These are phyloP conservation scores for Pseudorasbora parva DNA, from an alignment of 2,113 vertebrate species.

Conservation along the genomic window DNA sequence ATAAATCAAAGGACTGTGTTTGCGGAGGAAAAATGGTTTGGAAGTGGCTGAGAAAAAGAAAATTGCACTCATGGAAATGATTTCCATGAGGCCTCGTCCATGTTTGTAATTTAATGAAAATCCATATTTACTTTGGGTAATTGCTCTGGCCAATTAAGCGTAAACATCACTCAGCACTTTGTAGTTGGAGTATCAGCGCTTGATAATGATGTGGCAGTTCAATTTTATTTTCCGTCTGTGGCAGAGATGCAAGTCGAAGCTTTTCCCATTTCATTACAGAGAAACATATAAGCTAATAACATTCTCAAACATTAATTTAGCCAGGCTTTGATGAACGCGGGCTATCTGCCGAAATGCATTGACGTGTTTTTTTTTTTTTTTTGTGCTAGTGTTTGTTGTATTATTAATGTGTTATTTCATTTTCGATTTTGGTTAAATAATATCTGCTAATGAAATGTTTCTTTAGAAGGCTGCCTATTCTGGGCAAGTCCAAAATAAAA, in stretches of 20 bases:
- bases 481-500: constrained; percentile 45
- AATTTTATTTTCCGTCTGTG: constrained; percentile 64
- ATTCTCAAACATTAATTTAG: constrained; percentile 70
- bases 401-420: constrained; percentile 72
- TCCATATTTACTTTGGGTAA: constrained; percentile 72
- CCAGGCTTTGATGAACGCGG: constrained; percentile 69
- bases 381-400: constrained; percentile 64
- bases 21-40: constrained; percentile 32
- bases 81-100: constrained; percentile 20
- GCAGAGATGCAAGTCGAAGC: constrained; percentile 55
- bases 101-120: constrained; percentile 65
- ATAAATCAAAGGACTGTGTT: constrained; percentile 51
- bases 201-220: constrained; percentile 62
- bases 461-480: constrained; percentile 46
- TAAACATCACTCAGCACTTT: constrained; percentile 72
- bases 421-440: constrained; percentile 55
- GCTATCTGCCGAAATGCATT: constrained; percentile 60
- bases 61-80: constrained; percentile 47
- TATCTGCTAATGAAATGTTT: constrained; percentile 60
- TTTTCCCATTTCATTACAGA: constrained; percentile 67
- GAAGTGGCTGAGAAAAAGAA: constrained; percentile 59
- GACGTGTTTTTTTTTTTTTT: constrained; percentile 51
- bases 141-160: constrained; percentile 70
- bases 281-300: constrained; percentile 65
- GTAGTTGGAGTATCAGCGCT: constrained; percentile 62